Conservation (phyloP, 2,797 vertebrate genomes). For the Urophycis tenuis region DNA sequence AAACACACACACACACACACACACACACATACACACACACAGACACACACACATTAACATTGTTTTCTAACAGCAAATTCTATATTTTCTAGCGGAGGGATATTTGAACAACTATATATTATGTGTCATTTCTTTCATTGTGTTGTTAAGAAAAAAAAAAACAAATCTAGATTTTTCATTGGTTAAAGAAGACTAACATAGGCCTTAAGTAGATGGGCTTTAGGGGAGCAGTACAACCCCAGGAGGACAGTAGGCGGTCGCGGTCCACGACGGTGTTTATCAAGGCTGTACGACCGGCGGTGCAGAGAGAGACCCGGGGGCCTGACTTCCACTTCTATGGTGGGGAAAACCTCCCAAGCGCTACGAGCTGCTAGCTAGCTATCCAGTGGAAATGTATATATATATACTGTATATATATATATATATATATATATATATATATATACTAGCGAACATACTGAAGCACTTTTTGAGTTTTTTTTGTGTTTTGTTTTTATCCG, state of each 20-base stretch:
- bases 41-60: background rate
- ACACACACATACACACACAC: constrained; percentile 6
- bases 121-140: constrained; percentile 14
- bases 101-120: constrained; percentile 26
- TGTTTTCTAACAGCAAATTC: constrained; percentile 40
- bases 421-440: too few relatives aligned
- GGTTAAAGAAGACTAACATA: constrained; percentile 37
- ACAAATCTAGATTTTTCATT: constrained; percentile 36
- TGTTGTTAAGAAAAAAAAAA: constrained; percentile 35
- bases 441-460: constrained; percentile 55
- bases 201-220: constrained; percentile 28
- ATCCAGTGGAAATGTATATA: constrained; percentile 34
- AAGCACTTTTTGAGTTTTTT: constrained; percentile 65
- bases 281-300: background rate
- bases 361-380: constrained; percentile 48
- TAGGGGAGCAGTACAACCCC: constrained; percentile 20
- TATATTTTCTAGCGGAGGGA: constrained; percentile 31
- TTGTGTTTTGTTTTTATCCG: constrained; percentile 39
- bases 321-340: constrained; percentile 30
- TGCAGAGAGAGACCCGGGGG: constrained; percentile 14
- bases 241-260: constrained; percentile 22
- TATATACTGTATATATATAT: too few relatives aligned
- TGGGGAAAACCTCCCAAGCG: constrained; percentile 52
- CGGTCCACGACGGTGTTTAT: constrained; percentile 34
- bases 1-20: background rate